These are phyloP conservation scores for Pristionchus exspectatus DNA, from an alignment of 2,888 invertebrate species.

Conservation along the genomic window DNA sequence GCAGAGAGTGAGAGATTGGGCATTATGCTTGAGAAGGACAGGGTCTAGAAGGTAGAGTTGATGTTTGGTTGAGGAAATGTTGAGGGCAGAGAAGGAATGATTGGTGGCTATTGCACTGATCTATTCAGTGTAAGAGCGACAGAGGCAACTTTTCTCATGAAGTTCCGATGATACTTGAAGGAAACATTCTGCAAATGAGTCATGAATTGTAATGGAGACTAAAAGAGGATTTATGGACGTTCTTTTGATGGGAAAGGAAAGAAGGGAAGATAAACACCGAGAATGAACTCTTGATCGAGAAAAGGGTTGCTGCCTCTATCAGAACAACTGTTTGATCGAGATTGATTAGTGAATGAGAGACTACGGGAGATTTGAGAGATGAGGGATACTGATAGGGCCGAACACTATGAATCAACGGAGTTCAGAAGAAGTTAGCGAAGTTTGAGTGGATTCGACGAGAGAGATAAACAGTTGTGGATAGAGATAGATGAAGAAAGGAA, in stretches of 20 bases:
- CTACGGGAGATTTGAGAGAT: background rate
- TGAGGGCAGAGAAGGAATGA: background rate
- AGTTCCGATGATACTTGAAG: background rate
- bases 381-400: background rate
- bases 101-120: background rate
- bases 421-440: background rate
- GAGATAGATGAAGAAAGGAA: background rate
- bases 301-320: background rate
- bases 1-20: background rate
- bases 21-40: background rate
- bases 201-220: background rate
- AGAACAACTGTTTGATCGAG: slow-evolving; percentile 29
- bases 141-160: background rate
- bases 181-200: background rate
- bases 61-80: background rate
- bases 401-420: slow-evolving; percentile 25
- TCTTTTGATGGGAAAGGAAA: background rate
- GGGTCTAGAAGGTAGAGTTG: background rate
- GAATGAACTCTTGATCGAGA: background rate
- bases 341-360: background rate
- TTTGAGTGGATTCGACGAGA: slow-evolving; percentile 21
- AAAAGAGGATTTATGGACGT: background rate
- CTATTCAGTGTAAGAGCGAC: background rate
- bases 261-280: background rate
- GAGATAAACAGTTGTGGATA: slow-evolving; percentile 9